Conservation (phyloP, 1,140 invertebrate species). For the Neodiprion virginianus region DNA sequence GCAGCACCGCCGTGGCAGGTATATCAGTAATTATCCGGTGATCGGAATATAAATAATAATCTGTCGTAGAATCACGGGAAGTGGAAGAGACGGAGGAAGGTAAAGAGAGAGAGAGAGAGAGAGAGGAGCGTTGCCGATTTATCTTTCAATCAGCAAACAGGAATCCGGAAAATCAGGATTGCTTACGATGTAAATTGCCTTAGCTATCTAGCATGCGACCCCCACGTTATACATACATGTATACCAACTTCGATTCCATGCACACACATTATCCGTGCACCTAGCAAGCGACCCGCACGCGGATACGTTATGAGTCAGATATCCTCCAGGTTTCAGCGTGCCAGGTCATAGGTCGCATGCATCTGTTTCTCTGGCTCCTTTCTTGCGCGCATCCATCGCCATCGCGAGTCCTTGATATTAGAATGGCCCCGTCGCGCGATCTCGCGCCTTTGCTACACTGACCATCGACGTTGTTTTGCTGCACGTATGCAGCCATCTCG, state of each 20-base stretch:
- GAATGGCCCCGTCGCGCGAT: conserved; percentile 48
- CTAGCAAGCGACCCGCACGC: not conserved
- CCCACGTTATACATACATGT: not conserved
- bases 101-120: no score
- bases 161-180: conserved; percentile 46
- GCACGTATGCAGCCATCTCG: not conserved
- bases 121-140: conserved; percentile 35
- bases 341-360: conserved; percentile 53
- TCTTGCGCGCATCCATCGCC: no score
- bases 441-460: not conserved
- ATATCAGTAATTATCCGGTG: not conserved
- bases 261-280: not conserved
- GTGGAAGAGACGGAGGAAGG: no score
- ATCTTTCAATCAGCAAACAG: conserved; percentile 39
- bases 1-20: not conserved
- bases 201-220: not conserved
- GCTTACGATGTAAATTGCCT: conserved; percentile 45
- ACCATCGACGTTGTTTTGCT: not conserved
- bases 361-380: conserved; percentile 43
- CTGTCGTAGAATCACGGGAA: not conserved
- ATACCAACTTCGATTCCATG: not conserved
- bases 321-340: conserved; percentile 53
- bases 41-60: not conserved
- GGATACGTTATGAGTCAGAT: conserved; percentile 53
- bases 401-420: conserved; percentile 56